Conservation (phyloP, 23 tunicate genomes). For the Diplosoma virens region DNA sequence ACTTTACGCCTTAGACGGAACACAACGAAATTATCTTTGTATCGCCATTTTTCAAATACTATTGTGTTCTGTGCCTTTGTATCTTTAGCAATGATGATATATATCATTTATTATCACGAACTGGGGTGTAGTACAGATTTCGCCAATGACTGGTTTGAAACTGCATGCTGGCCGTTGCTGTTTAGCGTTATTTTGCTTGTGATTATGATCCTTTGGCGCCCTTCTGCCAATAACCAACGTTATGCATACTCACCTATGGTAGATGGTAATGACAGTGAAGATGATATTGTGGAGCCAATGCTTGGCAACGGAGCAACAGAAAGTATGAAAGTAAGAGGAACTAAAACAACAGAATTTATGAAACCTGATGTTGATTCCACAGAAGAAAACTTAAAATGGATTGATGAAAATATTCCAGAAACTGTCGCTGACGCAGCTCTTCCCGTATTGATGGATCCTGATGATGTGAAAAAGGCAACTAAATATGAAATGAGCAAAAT, state of each 20-base stretch:
- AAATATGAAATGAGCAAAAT: constrained; percentile 98
- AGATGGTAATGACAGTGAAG: constrained; percentile 85
- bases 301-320: constrained; percentile 81
- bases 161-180: constrained; percentile 94
- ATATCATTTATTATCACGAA: constrained; percentile 24
- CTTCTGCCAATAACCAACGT: constrained; percentile 86
- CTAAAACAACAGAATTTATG: not conserved
- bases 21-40: constrained; percentile 77
- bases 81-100: constrained; percentile 41
- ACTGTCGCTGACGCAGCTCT: constrained; percentile 89
- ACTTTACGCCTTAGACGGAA: constrained; percentile 90
- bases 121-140: constrained; percentile 39
- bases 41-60: constrained; percentile 90
- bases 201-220: constrained; percentile 97
- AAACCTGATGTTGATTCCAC: constrained; percentile 28
- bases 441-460: constrained; percentile 86
- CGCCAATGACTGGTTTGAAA: constrained; percentile 82
- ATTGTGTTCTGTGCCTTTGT: constrained; percentile 84
- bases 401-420: constrained; percentile 97
- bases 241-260: constrained; percentile 97
- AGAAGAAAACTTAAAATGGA: constrained; percentile 94
- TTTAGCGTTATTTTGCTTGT: constrained; percentile 86
- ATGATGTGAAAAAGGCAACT: constrained; percentile 75
- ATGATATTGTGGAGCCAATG: constrained; percentile 61
- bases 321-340: constrained; percentile 69